phyloP scores from a whole-genome alignment of 2,888 invertebrate genomes.

The Theretra japonica region DNA sequence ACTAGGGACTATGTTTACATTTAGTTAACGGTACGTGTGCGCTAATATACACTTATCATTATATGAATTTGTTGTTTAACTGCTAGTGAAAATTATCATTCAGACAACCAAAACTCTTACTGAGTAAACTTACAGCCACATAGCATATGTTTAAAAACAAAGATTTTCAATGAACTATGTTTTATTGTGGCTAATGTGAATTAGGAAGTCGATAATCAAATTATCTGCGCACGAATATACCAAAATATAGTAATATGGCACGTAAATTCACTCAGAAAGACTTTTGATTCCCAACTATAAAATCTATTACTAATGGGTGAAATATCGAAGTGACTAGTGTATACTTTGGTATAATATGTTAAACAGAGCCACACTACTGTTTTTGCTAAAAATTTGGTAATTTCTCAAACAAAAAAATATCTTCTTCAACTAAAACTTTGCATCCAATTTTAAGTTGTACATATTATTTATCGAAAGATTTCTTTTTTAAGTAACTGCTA shows the following conservation, averaged over 20 bases:
- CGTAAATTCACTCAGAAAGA: not conserved
- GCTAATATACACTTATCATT: conserved; percentile 46
- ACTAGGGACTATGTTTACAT: conserved; percentile 25
- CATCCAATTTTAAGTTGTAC: too few relatives aligned
- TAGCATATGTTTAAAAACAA: too few relatives aligned
- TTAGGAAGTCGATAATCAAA: too few relatives aligned
- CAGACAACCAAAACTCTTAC: not conserved
- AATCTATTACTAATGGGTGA: not conserved
- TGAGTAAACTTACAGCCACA: not conserved
- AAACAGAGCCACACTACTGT: not conserved
- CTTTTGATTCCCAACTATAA: not conserved
- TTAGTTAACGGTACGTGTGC: conserved; percentile 54
- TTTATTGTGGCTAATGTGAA: too few relatives aligned
- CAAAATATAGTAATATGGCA: too few relatives aligned
- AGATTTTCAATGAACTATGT: too few relatives aligned
- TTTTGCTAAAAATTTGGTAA: not conserved
- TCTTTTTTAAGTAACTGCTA: too few relatives aligned
- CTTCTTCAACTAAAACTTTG: not conserved
- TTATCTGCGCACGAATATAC: too few relatives aligned
- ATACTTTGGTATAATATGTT: conserved; percentile 1
- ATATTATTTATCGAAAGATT: too few relatives aligned
- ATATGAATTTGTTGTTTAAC: conserved; percentile 33
- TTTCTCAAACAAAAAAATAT: not conserved
- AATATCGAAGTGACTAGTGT: conserved; percentile 1
- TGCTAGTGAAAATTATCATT: not conserved